These are phyloP conservation scores for Melanotaenia nigrans DNA, from an alignment of 2,797 vertebrate genomes.

Conservation along the genomic window DNA sequence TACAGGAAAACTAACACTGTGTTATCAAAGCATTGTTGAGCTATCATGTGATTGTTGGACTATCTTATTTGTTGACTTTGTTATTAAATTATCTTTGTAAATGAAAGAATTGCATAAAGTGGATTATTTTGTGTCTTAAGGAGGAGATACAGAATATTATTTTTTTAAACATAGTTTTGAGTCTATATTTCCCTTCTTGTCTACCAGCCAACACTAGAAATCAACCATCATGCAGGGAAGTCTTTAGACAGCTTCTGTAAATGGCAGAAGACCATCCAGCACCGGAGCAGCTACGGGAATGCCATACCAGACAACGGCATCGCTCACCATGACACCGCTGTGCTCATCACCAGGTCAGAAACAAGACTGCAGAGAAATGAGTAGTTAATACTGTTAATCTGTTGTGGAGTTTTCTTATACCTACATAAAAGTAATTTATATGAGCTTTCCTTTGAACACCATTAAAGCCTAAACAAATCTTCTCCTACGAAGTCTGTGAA, in stretches of 20 bases:
- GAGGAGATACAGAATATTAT: neutral
- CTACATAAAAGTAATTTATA: neutral
- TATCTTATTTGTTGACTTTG: neutral
- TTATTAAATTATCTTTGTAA: neutral
- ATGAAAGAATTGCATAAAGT: neutral
- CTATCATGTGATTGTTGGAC: conserved; percentile 15
- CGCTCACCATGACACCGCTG: conserved; percentile 95
- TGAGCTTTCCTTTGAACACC: neutral
- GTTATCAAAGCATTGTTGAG: conserved; percentile 26
- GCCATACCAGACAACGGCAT: conserved; percentile 96
- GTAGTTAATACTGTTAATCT: neutral
- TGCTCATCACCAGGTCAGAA: conserved; percentile 95
- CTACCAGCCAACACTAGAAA: conserved; percentile 92
- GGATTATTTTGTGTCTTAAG: neutral
- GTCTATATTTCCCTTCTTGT: conserved; percentile 35
- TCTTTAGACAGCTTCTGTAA: conserved; percentile 99
- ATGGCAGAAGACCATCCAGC: conserved; percentile 98
- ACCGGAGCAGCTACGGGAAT: conserved; percentile 92
- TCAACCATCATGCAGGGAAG: conserved; percentile 97
- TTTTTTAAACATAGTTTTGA: conserved; percentile 11
- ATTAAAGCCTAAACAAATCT: conserved; percentile 4
- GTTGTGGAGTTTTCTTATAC: conserved; percentile 5
- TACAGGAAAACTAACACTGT: conserved; percentile 26
- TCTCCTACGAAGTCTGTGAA: neutral
- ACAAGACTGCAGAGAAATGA: neutral